These are phyloP conservation scores for Coendou prehensilis DNA, from an alignment of 2,797 vertebrate species.

Conservation along the genomic window DNA sequence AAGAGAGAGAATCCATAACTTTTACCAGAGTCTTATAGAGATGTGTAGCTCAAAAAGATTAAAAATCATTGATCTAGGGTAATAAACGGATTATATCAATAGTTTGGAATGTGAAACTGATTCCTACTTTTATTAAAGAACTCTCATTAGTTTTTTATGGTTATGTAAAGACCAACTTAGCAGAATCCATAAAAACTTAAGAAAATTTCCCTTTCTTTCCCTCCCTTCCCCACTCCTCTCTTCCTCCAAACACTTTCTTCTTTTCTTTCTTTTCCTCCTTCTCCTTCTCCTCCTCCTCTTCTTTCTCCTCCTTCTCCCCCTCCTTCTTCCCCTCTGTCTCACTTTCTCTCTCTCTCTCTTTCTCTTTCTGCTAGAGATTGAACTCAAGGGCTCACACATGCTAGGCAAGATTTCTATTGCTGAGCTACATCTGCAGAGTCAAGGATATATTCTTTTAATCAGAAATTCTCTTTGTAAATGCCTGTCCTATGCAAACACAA, in stretches of 20 bases:
- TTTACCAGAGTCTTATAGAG: neutral
- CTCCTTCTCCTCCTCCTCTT: neutral
- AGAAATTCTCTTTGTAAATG: neutral
- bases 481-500: neutral
- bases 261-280: neutral
- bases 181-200: neutral
- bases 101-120: neutral
- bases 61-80: neutral
- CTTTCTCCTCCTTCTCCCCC: neutral
- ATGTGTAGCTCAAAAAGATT: neutral
- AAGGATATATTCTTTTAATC: neutral
- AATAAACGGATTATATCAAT: neutral
- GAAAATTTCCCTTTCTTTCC: neutral
- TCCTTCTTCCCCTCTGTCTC: no score
- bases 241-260: neutral
- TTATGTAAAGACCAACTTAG: neutral
- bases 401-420: no score
- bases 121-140: slow-evolving; percentile 36
- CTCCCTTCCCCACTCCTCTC: neutral
- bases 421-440: neutral
- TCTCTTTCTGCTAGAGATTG: neutral
- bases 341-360: no score
- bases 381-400: neutral
- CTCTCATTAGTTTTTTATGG: neutral
- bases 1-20: neutral